Conservation (phyloP, 1,140 invertebrate species). For the Eumaeus atala region DNA sequence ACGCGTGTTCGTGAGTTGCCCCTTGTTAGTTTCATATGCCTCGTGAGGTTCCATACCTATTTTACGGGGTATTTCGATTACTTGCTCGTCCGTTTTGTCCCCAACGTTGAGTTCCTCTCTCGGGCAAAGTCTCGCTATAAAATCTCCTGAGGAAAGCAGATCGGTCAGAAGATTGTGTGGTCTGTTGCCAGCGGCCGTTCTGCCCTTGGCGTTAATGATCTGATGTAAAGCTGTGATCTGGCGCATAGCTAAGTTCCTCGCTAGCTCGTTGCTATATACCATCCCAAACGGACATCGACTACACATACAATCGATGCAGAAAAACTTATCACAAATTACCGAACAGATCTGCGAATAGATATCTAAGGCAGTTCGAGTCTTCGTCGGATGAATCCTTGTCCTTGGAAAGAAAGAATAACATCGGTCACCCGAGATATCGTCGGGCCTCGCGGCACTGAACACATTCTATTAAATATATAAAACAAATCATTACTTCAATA, state of each 20-base stretch:
- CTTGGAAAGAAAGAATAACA: slow-evolving; percentile 51
- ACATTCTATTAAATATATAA: slow-evolving; percentile 21
- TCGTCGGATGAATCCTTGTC: slow-evolving; percentile 74
- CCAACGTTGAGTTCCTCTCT: slow-evolving; percentile 35
- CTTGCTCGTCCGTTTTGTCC: slow-evolving; percentile 31
- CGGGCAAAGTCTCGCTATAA: slow-evolving; percentile 55
- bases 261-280: slow-evolving; percentile 43
- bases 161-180: slow-evolving; percentile 24
- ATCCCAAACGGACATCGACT: slow-evolving; percentile 57
- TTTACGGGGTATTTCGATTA: slow-evolving; percentile 32
- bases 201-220: slow-evolving; percentile 16
- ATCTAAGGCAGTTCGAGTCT: slow-evolving; percentile 79
- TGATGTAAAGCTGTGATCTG: slow-evolving; percentile 44
- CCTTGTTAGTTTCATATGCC: slow-evolving; percentile 39
- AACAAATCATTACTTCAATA: slow-evolving; percentile 25
- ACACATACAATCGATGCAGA: slow-evolving; percentile 53
- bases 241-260: slow-evolving; percentile 47
- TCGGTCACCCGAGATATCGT: background rate
- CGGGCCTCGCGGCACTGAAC: background rate
- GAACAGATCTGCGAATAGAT: slow-evolving; percentile 76
- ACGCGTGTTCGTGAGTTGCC: slow-evolving; percentile 28
- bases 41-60: slow-evolving; percentile 44
- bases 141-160: slow-evolving; percentile 55
- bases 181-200: background rate
- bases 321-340: slow-evolving; percentile 66